Conservation (phyloP, 2,113 vertebrate species). For the Myotis lucifugus region DNA sequence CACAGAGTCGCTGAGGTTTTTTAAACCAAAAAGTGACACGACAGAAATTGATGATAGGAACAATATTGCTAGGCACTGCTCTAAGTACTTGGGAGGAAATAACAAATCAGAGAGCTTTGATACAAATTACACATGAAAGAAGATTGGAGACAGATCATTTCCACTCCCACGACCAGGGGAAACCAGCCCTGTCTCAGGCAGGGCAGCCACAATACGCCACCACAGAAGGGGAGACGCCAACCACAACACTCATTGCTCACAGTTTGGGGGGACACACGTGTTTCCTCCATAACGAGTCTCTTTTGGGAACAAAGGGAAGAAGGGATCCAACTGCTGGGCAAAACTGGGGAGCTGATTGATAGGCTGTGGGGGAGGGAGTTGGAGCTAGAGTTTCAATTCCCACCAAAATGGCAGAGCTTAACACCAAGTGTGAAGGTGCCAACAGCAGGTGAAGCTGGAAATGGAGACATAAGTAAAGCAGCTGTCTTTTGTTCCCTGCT, state of each 20-base stretch:
- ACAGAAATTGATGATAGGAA: background rate
- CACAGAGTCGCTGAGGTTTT: background rate
- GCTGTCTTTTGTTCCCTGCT: background rate
- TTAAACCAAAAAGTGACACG: background rate
- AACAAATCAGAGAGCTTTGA: background rate
- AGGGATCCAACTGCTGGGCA: background rate
- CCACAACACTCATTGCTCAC: background rate
- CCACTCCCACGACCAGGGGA: background rate
- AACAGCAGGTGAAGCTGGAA: background rate
- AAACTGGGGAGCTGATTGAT: background rate
- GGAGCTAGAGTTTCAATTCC: background rate
- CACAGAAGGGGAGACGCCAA: background rate
- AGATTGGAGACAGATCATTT: background rate
- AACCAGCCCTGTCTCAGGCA: background rate
- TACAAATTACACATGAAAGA: background rate
- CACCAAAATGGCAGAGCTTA: background rate
- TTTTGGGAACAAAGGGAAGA: background rate
- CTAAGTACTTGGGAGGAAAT: background rate
- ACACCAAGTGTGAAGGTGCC: background rate
- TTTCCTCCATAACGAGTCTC: background rate
- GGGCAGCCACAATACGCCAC: background rate
- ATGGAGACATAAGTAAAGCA: background rate
- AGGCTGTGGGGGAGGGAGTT: accelerated
- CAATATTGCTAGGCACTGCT: background rate
- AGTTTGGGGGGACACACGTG: background rate